A percentile compares a stretch with the other conserved stretches of the same genome.
These are phyloP conservation scores for Tortricodes alternella DNA, from an alignment of 2,888 invertebrate species.

Conservation along the genomic window DNA sequence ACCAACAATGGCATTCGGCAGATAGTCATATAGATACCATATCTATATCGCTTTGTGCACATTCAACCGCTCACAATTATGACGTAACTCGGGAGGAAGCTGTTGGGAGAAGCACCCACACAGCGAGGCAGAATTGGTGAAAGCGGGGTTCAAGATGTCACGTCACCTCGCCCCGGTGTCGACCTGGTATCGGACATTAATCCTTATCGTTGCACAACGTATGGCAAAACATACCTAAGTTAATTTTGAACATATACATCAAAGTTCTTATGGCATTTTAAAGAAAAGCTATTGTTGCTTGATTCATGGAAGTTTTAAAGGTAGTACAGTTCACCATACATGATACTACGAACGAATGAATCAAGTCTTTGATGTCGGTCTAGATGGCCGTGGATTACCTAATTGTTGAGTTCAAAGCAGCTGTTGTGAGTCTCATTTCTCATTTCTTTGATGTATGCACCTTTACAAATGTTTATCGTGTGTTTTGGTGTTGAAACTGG, in stretches of 20 bases:
- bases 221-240: constrained; percentile 8
- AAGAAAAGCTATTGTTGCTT: not conserved
- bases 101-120: constrained; percentile 32
- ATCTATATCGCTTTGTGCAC: constrained; percentile 23
- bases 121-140: constrained; percentile 55
- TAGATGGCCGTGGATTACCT: constrained; percentile 18
- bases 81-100: constrained; percentile 44
- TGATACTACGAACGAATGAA: constrained; percentile 24
- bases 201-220: constrained; percentile 35
- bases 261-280: no score
- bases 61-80: constrained; percentile 24
- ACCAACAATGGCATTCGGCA: constrained; percentile 16
- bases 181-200: constrained; percentile 31
- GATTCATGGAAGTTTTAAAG: no score
- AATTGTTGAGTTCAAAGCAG: constrained; percentile 22
- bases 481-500: no score
- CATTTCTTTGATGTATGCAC: not conserved
- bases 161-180: constrained; percentile 31
- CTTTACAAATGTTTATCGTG: no score
- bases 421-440: constrained; percentile 22
- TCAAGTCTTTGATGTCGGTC: constrained; percentile 26
- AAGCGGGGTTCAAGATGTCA: constrained; percentile 76
- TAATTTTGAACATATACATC: no score
- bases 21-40: constrained; percentile 3
- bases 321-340: no score